These are phyloP conservation scores for Myotis lucifugus DNA, from an alignment of 2,113 vertebrate species.

Conservation along the genomic window DNA sequence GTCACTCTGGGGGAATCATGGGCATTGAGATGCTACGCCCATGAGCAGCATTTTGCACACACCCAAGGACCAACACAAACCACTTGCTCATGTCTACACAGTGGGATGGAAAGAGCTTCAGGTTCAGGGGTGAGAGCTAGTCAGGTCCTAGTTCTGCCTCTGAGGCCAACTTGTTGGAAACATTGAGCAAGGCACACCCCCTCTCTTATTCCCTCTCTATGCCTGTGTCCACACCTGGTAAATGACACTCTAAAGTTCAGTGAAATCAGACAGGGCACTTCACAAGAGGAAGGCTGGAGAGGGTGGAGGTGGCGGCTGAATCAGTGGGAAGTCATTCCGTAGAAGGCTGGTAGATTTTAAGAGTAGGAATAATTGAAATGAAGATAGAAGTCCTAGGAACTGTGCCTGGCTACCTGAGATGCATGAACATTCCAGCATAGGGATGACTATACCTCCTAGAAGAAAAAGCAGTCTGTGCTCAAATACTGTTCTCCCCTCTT, in stretches of 20 bases:
- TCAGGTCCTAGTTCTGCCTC: not conserved
- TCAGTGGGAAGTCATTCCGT: too few species aligned
- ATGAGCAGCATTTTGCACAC: not conserved
- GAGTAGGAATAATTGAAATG: too few species aligned
- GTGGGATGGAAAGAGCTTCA: not conserved
- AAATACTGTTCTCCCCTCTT: too few species aligned
- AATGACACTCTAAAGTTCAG: not conserved
- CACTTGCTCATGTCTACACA: not conserved
- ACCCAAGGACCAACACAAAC: not conserved
- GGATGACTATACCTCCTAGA: not conserved
- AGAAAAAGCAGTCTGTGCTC: not conserved
- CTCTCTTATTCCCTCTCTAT: not conserved
- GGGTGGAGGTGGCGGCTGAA: not conserved
- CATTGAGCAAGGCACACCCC: not conserved
- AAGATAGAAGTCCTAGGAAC: not conserved
- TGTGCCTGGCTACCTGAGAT: not conserved
- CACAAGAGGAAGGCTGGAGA: not conserved
- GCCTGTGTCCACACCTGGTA: not conserved
- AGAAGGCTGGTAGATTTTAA: not conserved
- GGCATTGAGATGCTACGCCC: not conserved
- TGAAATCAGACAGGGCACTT: not conserved
- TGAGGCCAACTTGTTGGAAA: not conserved
- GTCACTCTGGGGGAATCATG: slow-evolving; percentile 64
- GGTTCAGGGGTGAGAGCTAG: not conserved
- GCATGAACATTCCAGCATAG: not conserved